Percentiles rank a stretch among this genome's conserved stretches.
phyloP scores from a whole-genome alignment of 2,888 invertebrate genomes.

The Antheraea assamensis region DNA sequence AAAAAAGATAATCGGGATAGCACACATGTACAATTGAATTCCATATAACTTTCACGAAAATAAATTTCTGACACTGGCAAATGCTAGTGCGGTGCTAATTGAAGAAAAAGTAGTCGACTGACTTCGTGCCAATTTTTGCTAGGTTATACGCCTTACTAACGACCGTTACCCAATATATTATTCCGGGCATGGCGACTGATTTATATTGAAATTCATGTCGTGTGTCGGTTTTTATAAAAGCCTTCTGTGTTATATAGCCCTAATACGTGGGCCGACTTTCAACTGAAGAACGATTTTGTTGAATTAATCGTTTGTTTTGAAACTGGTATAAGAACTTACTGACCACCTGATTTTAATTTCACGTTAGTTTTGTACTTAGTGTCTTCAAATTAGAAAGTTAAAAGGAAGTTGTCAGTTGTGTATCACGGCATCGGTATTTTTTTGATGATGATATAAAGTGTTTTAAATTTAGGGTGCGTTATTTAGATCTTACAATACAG shows the following conservation, averaged over 20 bases:
- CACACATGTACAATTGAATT: too few species aligned
- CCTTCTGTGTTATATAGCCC: constrained; percentile 5
- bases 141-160: background rate
- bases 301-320: background rate
- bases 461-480: too few species aligned
- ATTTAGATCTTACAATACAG: too few species aligned
- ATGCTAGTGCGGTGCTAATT: background rate
- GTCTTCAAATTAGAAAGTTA: too few species aligned
- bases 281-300: background rate
- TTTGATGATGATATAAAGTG: too few species aligned
- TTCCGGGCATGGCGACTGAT: background rate
- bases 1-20: too few species aligned
- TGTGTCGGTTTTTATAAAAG: constrained; percentile 18
- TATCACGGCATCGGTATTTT: too few species aligned
- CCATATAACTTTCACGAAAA: background rate
- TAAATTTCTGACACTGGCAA: constrained; percentile 1
- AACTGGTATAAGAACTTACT: background rate
- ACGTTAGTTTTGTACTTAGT: too few species aligned
- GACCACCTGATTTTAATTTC: background rate
- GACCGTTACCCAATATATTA: background rate
- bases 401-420: too few species aligned
- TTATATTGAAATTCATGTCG: constrained; percentile 18
- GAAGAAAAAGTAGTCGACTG: background rate
- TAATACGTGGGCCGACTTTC: constrained; percentile 17
- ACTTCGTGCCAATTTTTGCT: background rate